Evolutionary conservation across 1,140 invertebrate genomes (phyloP), one percentile per base, ranked within the genome.

Genomic region (Heliconius hermathena): DNA sequence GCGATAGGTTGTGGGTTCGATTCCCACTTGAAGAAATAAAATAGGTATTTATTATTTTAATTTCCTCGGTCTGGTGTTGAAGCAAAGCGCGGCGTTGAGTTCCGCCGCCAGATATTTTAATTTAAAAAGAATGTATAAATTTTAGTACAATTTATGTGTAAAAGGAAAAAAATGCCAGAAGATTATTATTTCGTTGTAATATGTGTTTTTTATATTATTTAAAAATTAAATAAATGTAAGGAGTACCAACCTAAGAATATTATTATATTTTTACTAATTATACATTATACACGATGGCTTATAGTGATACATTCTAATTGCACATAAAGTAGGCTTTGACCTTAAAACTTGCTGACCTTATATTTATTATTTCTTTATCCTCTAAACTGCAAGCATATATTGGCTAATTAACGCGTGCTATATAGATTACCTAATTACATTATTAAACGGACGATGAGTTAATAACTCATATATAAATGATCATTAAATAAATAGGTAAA

Each of bases 221-320:
- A 22, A 3, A n/a, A 60, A 9, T 11, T 60, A 22, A 8, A 60
- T 60, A 60, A 60, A 60, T 60, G n/a, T 22, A 22, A 11, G 54
- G 20, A 26, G 20, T 29, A 66, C 60, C 60, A 66, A 66, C 60
- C 13, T 66, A 29, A 66, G 5, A 57, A 57, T 22, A 22, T 57
- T 22, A 22, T 22, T 57, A 16, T 16, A 26, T 60, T 60, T 57
- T 60, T 16, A 16, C 26, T 66, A 66, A 66, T 66, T 29, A 66
- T 26, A 36, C 5, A 36, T 6, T 36, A 36, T 29, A 16, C 60
- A 66, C 60, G 13, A 66, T 66, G 13, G 26, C 11, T 66, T 60
- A 60, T n/a, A 29, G 22, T 66, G 60, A 29, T 66, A 66, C 60
- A 66, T 66, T 66, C 54, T 66, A 66, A 66, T 66, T 66, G 60